Percentiles rank a stretch among this genome's conserved stretches.
phyloP scores from a whole-genome alignment of 2,113 vertebrate genomes.

The Capreolus pygargus region DNA sequence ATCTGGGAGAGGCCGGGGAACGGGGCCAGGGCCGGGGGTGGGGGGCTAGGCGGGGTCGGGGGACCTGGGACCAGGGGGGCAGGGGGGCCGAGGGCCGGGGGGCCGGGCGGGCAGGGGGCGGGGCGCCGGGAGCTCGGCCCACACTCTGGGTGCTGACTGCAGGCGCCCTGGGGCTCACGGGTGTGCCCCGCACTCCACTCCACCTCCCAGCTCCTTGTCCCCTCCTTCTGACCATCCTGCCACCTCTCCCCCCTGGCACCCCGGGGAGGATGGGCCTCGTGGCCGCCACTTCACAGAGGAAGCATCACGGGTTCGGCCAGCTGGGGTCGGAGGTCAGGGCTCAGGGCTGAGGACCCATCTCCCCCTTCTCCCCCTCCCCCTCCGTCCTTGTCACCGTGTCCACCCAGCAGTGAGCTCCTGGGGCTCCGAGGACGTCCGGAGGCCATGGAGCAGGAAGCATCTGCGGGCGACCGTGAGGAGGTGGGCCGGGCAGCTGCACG shows the following conservation, averaged over 20 bases:
- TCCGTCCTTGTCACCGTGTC: background rate
- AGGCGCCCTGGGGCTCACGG: background rate
- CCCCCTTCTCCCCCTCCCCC: background rate
- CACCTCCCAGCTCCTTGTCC: no score
- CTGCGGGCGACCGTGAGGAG: accelerated
- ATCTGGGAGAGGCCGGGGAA: no score
- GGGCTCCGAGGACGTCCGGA: no score
- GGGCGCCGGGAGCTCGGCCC: background rate
- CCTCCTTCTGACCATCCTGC: background rate
- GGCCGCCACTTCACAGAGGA: background rate
- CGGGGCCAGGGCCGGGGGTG: background rate
- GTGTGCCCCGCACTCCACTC: background rate
- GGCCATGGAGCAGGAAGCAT: accelerated
- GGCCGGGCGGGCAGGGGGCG: accelerated
- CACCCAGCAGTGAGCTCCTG: accelerated
- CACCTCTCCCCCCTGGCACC: accelerated
- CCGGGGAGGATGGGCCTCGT: accelerated
- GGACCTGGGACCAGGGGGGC: no score
- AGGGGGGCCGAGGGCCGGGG: no score
- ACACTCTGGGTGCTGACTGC: background rate
- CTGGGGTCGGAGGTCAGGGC: accelerated
- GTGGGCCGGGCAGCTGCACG: accelerated
- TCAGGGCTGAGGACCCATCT: background rate
- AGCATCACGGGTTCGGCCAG: accelerated
- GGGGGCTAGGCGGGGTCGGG: no score